A percentile compares a stretch with the other conserved stretches of the same genome.
Conservation (phyloP, 2,113 vertebrate species). For the Potamarius usumacintae region DNA sequence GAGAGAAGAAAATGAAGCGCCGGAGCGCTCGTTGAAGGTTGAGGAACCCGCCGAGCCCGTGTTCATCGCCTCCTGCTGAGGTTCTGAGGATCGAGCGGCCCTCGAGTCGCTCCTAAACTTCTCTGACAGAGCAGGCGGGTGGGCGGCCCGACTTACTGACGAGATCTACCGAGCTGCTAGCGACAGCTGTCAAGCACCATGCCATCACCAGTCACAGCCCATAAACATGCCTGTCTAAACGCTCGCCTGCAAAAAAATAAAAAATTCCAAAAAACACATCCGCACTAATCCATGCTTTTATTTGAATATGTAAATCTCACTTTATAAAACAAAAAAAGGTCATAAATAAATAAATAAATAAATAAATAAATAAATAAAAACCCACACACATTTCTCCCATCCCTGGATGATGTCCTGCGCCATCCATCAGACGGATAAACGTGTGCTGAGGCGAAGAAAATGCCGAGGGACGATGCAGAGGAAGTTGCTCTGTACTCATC, state of each 20-base stretch:
- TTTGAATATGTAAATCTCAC: slow-evolving; percentile 56
- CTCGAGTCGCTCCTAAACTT: slow-evolving; percentile 50
- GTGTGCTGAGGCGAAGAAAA: slow-evolving; percentile 26
- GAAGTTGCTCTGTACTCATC: slow-evolving; percentile 30
- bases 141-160: slow-evolving; percentile 49
- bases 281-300: slow-evolving; percentile 39
- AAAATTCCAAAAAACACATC: neutral
- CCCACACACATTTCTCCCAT: neutral
- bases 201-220: slow-evolving; percentile 54
- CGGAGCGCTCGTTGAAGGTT: slow-evolving; percentile 52
- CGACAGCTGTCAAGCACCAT: slow-evolving; percentile 60
- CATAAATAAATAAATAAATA: neutral
- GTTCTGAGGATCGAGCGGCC: slow-evolving; percentile 5
- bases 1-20: slow-evolving; percentile 47
- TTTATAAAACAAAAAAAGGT: slow-evolving; percentile 46
- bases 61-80: slow-evolving; percentile 20
- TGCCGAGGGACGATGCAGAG: slow-evolving; percentile 18
- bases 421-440: slow-evolving; percentile 46
- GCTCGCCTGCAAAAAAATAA: slow-evolving; percentile 23
- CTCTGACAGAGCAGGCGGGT: slow-evolving; percentile 53
- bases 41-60: slow-evolving; percentile 39
- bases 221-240: slow-evolving; percentile 58
- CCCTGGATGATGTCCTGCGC: slow-evolving; percentile 15
- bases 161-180: slow-evolving; percentile 51
- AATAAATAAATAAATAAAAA: neutral